Evolutionary conservation across 2,888 invertebrate species (phyloP).

Genomic region (Tromatobia lineatoria): DNA sequence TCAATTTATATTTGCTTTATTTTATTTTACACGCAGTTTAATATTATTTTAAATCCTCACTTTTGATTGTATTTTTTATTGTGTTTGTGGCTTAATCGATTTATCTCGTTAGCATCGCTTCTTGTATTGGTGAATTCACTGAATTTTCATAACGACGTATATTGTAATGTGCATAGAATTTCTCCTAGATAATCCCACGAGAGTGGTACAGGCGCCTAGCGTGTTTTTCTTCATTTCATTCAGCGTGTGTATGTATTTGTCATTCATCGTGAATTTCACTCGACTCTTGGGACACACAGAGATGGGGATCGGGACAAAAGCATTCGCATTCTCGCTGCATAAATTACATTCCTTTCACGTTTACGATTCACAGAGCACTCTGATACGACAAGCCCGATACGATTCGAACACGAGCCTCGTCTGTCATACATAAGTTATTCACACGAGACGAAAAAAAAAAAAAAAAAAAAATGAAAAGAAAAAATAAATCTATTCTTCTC

Average conservation of each 20-base stretch:
- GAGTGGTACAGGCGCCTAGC: constrained; percentile 45
- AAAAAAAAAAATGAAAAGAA: constrained; percentile 21
- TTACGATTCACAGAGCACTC: constrained; percentile 64
- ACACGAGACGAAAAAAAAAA: constrained; percentile 37
- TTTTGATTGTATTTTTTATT: constrained; percentile 4
- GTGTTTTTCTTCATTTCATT: constrained; percentile 46
- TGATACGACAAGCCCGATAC: constrained; percentile 54
- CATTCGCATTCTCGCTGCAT: constrained; percentile 68
- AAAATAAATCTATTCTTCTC: constrained; percentile 58
- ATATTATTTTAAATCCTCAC: background rate
- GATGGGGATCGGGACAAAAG: constrained; percentile 65
- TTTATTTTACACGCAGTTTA: too few relatives aligned
- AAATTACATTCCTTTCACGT: constrained; percentile 73
- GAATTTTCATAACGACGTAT: constrained; percentile 44
- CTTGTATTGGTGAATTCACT: constrained; percentile 29
- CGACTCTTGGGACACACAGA: constrained; percentile 32
- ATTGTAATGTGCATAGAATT: constrained; percentile 29
- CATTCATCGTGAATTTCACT: constrained; percentile 57
- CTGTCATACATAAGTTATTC: constrained; percentile 66
- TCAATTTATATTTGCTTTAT: too few relatives aligned
- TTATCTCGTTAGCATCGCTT: constrained; percentile 40
- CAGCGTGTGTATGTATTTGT: constrained; percentile 46
- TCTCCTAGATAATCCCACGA: constrained; percentile 35
- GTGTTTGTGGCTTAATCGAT: constrained; percentile 33
- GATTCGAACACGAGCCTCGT: constrained; percentile 64